Evolutionary conservation across 2,797 vertebrate species (phyloP).

Genomic region (Staurois parvus): DNA sequence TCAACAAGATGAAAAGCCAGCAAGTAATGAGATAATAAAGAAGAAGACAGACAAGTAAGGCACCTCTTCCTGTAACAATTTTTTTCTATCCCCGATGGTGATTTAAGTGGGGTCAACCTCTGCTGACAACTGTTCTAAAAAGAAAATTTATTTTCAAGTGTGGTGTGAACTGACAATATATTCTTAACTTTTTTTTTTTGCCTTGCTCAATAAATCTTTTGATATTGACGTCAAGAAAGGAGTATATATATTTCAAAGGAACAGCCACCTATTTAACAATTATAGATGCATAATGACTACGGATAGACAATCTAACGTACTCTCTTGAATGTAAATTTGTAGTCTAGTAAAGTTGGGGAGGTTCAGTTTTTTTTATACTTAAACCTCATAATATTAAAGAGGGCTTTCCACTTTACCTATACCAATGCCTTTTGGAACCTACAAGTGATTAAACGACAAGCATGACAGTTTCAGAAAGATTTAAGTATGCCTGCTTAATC

Average conservation of each 20-base stretch:
- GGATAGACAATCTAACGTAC: neutral
- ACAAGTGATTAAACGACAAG: too few species aligned
- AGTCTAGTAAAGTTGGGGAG: too few species aligned
- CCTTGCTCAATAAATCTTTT: slow-evolving; percentile 6
- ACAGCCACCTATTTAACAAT: neutral
- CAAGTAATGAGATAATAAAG: slow-evolving; percentile 38
- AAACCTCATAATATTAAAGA: too few species aligned
- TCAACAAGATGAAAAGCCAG: slow-evolving; percentile 44
- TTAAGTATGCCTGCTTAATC: too few species aligned
- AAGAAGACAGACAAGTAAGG: slow-evolving; percentile 16
- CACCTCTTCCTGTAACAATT: neutral
- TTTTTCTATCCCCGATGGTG: neutral
- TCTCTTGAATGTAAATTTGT: too few species aligned
- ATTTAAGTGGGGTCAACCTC: slow-evolving; percentile 26
- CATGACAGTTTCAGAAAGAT: too few species aligned
- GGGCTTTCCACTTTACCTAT: too few species aligned
- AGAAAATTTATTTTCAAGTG: slow-evolving; percentile 18
- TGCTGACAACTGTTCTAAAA: slow-evolving; percentile 17
- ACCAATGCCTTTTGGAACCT: too few species aligned
- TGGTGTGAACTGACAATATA: neutral
- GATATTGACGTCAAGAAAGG: slow-evolving; percentile 1
- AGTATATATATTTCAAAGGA: neutral
- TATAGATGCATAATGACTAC: neutral
- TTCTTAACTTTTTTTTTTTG: neutral
- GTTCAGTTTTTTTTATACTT: too few species aligned